Conservation (phyloP, 2,888 invertebrate species). For the Idaea straminata region DNA sequence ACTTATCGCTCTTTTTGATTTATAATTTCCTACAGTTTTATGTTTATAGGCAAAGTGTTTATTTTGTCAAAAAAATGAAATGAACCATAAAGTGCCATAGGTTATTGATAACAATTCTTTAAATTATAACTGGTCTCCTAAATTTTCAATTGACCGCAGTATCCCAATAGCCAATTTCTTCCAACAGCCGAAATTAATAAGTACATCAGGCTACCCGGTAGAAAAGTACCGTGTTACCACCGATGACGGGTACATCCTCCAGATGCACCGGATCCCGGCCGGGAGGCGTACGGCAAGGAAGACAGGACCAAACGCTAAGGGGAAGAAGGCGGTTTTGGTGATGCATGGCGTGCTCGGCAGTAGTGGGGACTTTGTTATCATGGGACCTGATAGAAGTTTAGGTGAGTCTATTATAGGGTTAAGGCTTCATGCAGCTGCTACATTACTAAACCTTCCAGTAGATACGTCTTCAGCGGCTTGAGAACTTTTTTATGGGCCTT, state of each 20-base stretch:
- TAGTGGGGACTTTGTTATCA: conserved; percentile 85
- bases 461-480: no score
- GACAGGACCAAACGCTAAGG: conserved; percentile 43
- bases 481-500: no score
- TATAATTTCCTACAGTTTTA: no score
- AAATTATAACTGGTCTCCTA: no score
- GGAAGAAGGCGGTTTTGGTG: conserved; percentile 68
- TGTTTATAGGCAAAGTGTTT: no score
- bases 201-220: conserved; percentile 68
- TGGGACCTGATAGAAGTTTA: conserved; percentile 83
- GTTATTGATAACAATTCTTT: no score
- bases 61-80: no score
- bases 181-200: conserved; percentile 69
- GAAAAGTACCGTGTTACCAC: conserved; percentile 77
- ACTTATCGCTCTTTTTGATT: no score
- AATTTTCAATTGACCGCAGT: no score
- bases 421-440: no score
- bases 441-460: no score
- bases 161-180: not conserved
- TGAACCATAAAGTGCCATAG: no score
- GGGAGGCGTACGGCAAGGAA: conserved; percentile 56
- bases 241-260: conserved; percentile 81
- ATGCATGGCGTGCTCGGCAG: conserved; percentile 83
- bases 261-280: conserved; percentile 81
- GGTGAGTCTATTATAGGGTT: conserved; percentile 54